A percentile compares a stretch with the other conserved stretches of the same genome.
phyloP scores from a whole-genome alignment of 1,140 invertebrate species.

The Meloidogyne hapla region DNA sequence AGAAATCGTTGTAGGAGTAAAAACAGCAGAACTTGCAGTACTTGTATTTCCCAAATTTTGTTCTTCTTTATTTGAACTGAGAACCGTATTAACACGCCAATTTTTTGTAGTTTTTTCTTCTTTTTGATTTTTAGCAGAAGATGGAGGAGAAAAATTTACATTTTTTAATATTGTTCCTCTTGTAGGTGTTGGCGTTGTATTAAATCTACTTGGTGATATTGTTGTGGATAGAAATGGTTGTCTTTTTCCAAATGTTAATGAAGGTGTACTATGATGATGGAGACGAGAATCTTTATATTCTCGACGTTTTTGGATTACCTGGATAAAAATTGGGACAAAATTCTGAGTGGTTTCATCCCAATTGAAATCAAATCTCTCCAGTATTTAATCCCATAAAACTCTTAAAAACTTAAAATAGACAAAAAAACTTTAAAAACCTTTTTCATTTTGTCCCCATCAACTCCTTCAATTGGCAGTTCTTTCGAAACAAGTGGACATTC shows the following conservation, averaged over 20 bases:
- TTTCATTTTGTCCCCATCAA: neutral
- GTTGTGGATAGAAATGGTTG: neutral
- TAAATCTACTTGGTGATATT: neutral
- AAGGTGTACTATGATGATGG: neutral
- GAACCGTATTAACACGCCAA: neutral
- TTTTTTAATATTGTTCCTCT: neutral
- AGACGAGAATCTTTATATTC: slow-evolving; percentile 13
- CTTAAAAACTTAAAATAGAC: too few species aligned
- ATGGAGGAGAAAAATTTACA: neutral
- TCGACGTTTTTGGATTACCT: slow-evolving; percentile 24
- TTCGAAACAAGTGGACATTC: slow-evolving; percentile 17
- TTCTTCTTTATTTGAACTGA: neutral
- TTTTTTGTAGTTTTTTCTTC: neutral
- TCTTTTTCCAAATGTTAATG: neutral
- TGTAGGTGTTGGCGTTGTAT: neutral
- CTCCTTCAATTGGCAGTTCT: neutral
- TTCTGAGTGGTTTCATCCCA: too few species aligned
- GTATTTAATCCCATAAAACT: too few species aligned
- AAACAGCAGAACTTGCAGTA: neutral
- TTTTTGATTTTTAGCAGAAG: too few species aligned
- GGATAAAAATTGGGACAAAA: neutral
- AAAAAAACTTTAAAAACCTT: slow-evolving; percentile 9
- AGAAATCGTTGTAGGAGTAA: neutral
- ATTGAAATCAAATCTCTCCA: too few species aligned
- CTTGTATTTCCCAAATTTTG: too few species aligned